phyloP scores from a whole-genome alignment of 2,113 vertebrate species.

The Haemorhous mexicanus region DNA sequence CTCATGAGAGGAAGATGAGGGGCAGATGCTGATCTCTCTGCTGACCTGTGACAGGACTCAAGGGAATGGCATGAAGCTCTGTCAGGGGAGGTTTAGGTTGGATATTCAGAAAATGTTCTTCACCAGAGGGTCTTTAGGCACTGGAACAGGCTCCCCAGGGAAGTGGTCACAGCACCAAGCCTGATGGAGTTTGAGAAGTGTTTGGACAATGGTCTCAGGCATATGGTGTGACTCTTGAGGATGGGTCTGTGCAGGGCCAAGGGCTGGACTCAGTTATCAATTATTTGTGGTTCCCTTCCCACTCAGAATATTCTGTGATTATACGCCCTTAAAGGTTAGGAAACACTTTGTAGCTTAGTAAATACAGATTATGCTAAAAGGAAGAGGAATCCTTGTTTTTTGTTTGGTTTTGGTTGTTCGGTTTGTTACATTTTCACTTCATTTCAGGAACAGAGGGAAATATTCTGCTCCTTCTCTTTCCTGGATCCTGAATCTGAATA shows the following conservation, averaged over 20 bases:
- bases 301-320: background rate
- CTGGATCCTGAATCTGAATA: background rate
- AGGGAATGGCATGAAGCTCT: background rate
- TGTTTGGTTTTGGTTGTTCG: background rate
- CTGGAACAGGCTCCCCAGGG: background rate
- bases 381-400: background rate
- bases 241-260: background rate
- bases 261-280: background rate
- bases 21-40: background rate
- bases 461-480: background rate
- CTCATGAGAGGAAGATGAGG: background rate
- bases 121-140: background rate
- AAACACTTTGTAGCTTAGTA: background rate
- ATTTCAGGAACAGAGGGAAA: background rate
- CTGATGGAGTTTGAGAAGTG: background rate
- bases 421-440: background rate
- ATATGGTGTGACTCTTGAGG: background rate
- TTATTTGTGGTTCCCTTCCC: background rate
- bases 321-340: background rate
- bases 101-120: background rate
- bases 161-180: background rate
- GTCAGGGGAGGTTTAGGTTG: background rate
- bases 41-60: background rate
- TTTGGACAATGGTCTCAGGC: background rate
- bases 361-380: background rate